Percentiles rank a stretch among this genome's conserved stretches.
These are phyloP conservation scores for Xestia rhomboidea DNA, from an alignment of 2,888 invertebrate genomes.

Conservation along the genomic window DNA sequence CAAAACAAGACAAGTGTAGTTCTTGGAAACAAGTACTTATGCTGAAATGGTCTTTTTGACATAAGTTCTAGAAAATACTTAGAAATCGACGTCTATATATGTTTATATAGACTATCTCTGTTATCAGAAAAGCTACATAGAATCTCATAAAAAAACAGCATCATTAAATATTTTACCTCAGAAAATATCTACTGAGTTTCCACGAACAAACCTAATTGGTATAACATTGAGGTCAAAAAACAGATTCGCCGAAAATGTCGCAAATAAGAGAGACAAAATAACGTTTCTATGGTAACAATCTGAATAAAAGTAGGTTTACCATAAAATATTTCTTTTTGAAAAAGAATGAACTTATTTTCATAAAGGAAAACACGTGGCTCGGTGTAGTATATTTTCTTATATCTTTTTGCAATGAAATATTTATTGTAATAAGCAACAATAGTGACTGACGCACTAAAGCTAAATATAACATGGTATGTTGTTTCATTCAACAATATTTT, in stretches of 20 bases:
- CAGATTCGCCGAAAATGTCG: constrained; percentile 4
- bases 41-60: background rate
- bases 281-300: background rate
- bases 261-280: background rate
- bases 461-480: background rate
- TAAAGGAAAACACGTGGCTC: background rate
- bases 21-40: background rate
- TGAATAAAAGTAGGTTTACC: background rate
- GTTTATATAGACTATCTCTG: too few relatives aligned
- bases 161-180: constrained; percentile 4
- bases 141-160: background rate
- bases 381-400: background rate
- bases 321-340: background rate
- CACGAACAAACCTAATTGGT: constrained; percentile 4
- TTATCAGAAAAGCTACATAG: background rate
- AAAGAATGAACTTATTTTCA: background rate
- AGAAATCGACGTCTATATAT: background rate
- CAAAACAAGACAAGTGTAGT: too few relatives aligned
- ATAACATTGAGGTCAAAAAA: constrained; percentile 10
- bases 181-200: background rate
- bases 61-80: background rate
- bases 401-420: background rate
- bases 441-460: background rate
- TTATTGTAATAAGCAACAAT: background rate
- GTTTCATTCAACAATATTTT: constrained; percentile 7